Evolutionary conservation across 2,113 vertebrate species (phyloP).

Genomic region (Rhadina sibilatrix): DNA sequence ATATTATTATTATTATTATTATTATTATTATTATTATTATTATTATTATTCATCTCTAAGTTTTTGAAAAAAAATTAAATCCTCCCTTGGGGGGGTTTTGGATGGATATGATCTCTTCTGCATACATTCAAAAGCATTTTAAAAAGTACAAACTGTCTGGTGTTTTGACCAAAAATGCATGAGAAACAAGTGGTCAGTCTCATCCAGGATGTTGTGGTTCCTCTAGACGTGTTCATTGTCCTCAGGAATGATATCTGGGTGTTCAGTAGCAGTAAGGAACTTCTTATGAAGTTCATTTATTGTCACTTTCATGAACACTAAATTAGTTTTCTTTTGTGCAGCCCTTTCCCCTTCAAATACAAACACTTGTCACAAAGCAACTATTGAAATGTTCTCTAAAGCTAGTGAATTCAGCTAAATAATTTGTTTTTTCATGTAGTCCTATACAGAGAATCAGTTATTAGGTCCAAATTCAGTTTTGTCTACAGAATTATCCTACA

Average conservation of each 20-base stretch:
- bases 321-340: background rate
- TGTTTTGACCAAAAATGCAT: slow-evolving; percentile 15
- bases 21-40: background rate
- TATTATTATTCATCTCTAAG: background rate
- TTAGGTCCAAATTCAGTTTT: background rate
- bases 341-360: background rate
- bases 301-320: background rate
- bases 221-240: background rate
- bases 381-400: background rate
- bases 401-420: background rate
- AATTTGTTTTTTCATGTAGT: background rate
- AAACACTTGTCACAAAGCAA: background rate
- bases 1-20: background rate
- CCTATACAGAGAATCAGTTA: background rate
- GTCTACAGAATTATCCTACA: background rate
- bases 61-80: background rate
- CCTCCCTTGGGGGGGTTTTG: background rate
- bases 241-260: background rate
- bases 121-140: background rate
- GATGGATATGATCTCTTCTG: background rate
- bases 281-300: background rate
- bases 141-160: background rate
- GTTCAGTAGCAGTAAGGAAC: background rate
- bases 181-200: slow-evolving; percentile 2
- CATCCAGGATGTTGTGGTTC: slow-evolving; percentile 20